A percentile compares a stretch with the other conserved stretches of the same genome.
Evolutionary conservation across 2,113 vertebrate species (phyloP).

Genomic region (Lichenostomus cassidix): DNA sequence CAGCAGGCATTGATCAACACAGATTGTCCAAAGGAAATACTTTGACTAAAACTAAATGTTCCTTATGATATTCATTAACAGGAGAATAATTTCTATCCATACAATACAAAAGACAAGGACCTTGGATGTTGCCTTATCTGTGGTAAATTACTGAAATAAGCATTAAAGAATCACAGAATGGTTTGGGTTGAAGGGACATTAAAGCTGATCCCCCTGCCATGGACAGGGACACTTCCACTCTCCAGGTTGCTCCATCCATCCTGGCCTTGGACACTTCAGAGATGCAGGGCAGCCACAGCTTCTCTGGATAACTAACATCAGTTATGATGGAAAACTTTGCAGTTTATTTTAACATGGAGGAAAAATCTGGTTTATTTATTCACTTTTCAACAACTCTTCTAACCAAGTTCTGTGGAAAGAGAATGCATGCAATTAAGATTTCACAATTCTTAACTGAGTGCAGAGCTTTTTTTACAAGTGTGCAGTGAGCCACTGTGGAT

Average conservation of each 20-base stretch:
- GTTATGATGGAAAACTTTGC: neutral
- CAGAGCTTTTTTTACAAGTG: neutral
- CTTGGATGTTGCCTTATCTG: neutral
- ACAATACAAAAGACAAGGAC: neutral
- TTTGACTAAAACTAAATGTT: slow-evolving; percentile 13
- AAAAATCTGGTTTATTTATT: neutral
- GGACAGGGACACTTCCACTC: neutral
- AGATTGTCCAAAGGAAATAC: slow-evolving; percentile 15
- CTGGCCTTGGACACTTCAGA: neutral
- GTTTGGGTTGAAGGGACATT: neutral
- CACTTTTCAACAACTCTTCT: neutral
- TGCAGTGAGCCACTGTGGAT: neutral
- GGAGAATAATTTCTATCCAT: neutral
- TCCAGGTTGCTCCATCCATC: rapidly evolving
- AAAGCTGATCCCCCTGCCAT: neutral
- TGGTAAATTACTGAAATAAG: neutral
- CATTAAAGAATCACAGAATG: neutral
- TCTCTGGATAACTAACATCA: neutral
- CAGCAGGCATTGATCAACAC: slow-evolving; percentile 39
- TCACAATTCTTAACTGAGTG: neutral
- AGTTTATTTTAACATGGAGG: neutral
- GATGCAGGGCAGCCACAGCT: neutral
- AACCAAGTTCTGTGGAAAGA: neutral
- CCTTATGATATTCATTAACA: neutral
- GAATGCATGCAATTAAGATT: neutral